phyloP scores from a whole-genome alignment of 1,140 invertebrate genomes.

The Anoplolepis gracilipes region DNA sequence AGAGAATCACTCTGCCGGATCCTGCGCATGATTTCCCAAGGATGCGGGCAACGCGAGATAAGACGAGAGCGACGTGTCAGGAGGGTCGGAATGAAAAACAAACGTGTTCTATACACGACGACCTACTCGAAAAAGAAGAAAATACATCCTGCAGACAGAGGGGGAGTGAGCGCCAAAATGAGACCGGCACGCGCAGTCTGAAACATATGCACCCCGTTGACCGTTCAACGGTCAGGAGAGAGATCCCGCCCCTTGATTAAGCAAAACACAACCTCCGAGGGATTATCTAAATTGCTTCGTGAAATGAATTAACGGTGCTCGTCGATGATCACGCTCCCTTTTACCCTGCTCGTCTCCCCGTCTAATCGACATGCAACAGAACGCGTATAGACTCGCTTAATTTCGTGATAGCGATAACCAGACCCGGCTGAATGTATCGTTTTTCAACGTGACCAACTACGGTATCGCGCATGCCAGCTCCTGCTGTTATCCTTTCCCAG shows the following conservation, averaged over 20 bases:
- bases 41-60: constrained; percentile 79
- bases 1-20: constrained; percentile 18
- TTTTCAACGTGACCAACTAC: constrained; percentile 43
- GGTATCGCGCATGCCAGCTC: constrained; percentile 14
- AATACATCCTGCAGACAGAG: constrained; percentile 61
- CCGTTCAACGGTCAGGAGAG: constrained; percentile 73
- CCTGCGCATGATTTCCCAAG: constrained; percentile 80
- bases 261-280: constrained; percentile 79
- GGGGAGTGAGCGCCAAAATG: not conserved
- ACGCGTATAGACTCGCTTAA: constrained; percentile 63
- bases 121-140: constrained; percentile 61
- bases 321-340: constrained; percentile 72
- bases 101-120: constrained; percentile 22
- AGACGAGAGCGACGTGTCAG: constrained; percentile 64
- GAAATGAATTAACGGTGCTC: constrained; percentile 83
- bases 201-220: constrained; percentile 78
- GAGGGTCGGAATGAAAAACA: constrained; percentile 29
- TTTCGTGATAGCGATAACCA: constrained; percentile 72
- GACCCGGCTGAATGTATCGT: constrained; percentile 64
- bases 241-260: constrained; percentile 80
- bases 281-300: constrained; percentile 83
- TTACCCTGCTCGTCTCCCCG: not conserved
- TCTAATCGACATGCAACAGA: constrained; percentile 28
- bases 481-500: constrained; percentile 26
- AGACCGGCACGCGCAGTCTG: constrained; percentile 52